These are phyloP conservation scores for Drosophila suzukii DNA, from an alignment of 1,140 invertebrate species.

Conservation along the genomic window DNA sequence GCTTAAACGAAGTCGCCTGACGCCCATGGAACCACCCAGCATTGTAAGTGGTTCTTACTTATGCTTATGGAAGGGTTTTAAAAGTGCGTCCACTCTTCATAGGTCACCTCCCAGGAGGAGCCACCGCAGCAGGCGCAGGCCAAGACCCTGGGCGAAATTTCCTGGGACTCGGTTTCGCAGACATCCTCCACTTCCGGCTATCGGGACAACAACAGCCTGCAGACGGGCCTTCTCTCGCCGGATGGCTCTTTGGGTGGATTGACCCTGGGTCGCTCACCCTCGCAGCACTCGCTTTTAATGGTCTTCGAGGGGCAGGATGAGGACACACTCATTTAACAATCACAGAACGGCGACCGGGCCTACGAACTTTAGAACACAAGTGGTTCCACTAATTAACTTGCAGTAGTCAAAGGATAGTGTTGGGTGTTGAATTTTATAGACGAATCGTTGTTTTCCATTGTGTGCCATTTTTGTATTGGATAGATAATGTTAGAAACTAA, in stretches of 20 bases:
- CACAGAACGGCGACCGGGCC: slow-evolving; percentile 80
- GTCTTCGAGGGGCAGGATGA: slow-evolving; percentile 90
- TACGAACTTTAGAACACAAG: slow-evolving; percentile 63
- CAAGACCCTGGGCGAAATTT: slow-evolving; percentile 86
- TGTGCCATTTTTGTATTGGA: slow-evolving; percentile 66
- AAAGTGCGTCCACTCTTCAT: no score
- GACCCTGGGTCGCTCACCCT: slow-evolving; percentile 85
- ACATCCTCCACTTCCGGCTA: slow-evolving; percentile 93
- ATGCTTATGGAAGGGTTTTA: no score
- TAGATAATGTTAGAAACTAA: slow-evolving; percentile 32
- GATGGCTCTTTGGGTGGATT: slow-evolving; percentile 80
- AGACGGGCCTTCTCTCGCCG: slow-evolving; percentile 86
- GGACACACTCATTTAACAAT: slow-evolving; percentile 89
- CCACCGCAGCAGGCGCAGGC: slow-evolving; percentile 60
- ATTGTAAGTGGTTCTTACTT: slow-evolving; percentile 62
- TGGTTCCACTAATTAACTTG: slow-evolving; percentile 18
- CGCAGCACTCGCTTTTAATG: slow-evolving; percentile 89
- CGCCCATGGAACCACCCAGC: slow-evolving; percentile 77
- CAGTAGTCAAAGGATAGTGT: slow-evolving; percentile 3
- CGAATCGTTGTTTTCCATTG: slow-evolving; percentile 54
- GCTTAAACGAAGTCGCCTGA: slow-evolving; percentile 90
- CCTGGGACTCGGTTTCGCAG: slow-evolving; percentile 91
- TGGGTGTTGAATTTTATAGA: slow-evolving; percentile 66
- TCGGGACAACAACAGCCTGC: slow-evolving; percentile 87
- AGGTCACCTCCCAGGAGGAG: slow-evolving; percentile 76